Evolutionary conservation across 2,888 invertebrate species (phyloP).

Genomic region (Trichacis sp.): DNA sequence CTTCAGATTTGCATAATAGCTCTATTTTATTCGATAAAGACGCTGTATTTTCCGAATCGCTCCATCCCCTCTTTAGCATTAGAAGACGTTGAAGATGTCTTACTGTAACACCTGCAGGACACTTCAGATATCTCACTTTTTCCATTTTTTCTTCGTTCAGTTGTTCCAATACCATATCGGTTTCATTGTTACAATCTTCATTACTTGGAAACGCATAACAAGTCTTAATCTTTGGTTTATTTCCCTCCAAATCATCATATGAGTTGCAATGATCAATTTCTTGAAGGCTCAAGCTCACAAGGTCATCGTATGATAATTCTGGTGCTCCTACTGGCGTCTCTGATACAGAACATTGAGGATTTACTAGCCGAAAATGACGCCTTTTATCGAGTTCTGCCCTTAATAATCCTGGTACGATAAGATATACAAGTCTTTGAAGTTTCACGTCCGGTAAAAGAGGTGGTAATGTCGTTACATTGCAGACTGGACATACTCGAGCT

Average conservation of each 20-base stretch:
- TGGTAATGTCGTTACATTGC: slow-evolving; percentile 51
- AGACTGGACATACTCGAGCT: slow-evolving; percentile 58
- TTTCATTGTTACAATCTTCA: not conserved
- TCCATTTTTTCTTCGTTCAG: slow-evolving; percentile 54
- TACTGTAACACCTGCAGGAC: slow-evolving; percentile 91
- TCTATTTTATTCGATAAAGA: slow-evolving; percentile 51
- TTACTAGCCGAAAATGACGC: slow-evolving; percentile 56
- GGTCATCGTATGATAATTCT: slow-evolving; percentile 57
- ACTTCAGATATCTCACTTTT: slow-evolving; percentile 82
- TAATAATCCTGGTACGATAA: slow-evolving; percentile 61
- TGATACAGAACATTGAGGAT: slow-evolving; percentile 57
- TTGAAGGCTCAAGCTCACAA: slow-evolving; percentile 58
- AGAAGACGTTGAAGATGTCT: slow-evolving; percentile 89
- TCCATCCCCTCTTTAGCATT: slow-evolving; percentile 69
- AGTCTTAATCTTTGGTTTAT: slow-evolving; percentile 11
- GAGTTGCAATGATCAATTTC: slow-evolving; percentile 41
- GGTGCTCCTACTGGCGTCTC: slow-evolving; percentile 54
- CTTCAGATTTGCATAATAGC: slow-evolving; percentile 51
- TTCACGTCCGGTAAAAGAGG: slow-evolving; percentile 54
- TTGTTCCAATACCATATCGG: slow-evolving; percentile 48
- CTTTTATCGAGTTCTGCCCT: slow-evolving; percentile 59
- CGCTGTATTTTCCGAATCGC: slow-evolving; percentile 46
- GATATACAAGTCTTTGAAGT: slow-evolving; percentile 59
- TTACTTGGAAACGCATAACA: slow-evolving; percentile 2
- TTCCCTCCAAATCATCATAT: slow-evolving; percentile 12